Conservation (phyloP, 2,113 vertebrate genomes). For the Excalfactoria chinensis region DNA sequence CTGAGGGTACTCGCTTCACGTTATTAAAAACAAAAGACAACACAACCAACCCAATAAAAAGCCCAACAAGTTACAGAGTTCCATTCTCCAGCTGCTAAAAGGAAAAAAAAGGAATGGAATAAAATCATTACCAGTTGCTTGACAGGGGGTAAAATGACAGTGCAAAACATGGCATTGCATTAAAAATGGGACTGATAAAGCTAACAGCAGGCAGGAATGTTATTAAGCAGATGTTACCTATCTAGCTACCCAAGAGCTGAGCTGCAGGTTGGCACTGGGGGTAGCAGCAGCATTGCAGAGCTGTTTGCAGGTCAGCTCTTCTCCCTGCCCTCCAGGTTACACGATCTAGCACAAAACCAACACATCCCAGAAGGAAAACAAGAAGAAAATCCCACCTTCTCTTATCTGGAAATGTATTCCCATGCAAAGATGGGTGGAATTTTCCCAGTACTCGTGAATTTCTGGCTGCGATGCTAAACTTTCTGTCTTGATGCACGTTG, state of each 20-base stretch:
- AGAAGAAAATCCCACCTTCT: background rate
- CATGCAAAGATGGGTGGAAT: background rate
- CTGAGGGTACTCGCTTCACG: conserved; percentile 44
- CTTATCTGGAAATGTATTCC: background rate
- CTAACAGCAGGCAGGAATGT: conserved; percentile 26
- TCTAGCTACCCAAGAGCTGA: background rate
- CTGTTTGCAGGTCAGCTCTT: background rate
- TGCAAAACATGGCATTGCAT: background rate
- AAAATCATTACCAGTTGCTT: background rate
- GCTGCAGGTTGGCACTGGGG: background rate
- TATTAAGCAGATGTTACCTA: background rate
- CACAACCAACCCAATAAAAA: background rate
- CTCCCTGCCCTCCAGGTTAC: background rate
- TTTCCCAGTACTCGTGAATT: background rate
- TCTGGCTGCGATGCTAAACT: background rate
- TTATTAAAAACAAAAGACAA: background rate
- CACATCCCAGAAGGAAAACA: background rate
- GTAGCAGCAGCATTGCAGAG: background rate
- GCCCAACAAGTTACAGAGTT: conserved; percentile 10
- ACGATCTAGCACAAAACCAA: background rate
- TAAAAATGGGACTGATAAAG: conserved; percentile 19
- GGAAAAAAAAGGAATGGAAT: background rate
- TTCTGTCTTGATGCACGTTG: background rate
- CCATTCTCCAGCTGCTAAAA: conserved; percentile 35
- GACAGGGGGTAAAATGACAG: conserved; percentile 34